A percentile compares a stretch with the other conserved stretches of the same genome.
Evolutionary conservation across 1,140 invertebrate genomes (phyloP).

Genomic region (Pachypsylla venusta): DNA sequence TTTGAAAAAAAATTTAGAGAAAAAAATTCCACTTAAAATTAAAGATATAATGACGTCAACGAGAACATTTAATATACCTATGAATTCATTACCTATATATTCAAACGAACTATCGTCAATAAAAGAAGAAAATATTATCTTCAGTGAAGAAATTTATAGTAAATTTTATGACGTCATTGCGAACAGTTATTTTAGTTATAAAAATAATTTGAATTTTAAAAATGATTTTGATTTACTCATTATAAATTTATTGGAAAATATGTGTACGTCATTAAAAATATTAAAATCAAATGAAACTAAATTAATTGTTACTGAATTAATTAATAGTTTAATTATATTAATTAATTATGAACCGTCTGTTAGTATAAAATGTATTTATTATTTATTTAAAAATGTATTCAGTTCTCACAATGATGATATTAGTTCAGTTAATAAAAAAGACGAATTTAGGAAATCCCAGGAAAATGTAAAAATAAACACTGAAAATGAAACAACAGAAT

Average conservation of each 20-base stretch:
- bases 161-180: background rate
- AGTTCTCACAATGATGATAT: no score
- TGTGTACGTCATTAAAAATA: background rate
- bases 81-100: background rate
- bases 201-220: background rate
- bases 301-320: background rate
- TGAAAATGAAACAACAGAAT: background rate
- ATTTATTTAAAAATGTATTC: background rate
- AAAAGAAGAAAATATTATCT: background rate
- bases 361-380: background rate
- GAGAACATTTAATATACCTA: background rate
- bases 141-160: background rate
- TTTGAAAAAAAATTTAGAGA: constrained; percentile 1
- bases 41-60: constrained; percentile 3
- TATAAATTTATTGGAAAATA: background rate
- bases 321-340: background rate
- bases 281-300: background rate
- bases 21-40: background rate
- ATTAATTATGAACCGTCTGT: background rate
- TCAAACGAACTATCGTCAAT: background rate
- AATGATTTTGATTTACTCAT: background rate
- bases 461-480: background rate
- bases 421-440: no score
- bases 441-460: background rate
- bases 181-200: background rate